Base-by-base conservation (phyloP, 2,888 invertebrate species). In the Heliconius charithonia region DNA sequence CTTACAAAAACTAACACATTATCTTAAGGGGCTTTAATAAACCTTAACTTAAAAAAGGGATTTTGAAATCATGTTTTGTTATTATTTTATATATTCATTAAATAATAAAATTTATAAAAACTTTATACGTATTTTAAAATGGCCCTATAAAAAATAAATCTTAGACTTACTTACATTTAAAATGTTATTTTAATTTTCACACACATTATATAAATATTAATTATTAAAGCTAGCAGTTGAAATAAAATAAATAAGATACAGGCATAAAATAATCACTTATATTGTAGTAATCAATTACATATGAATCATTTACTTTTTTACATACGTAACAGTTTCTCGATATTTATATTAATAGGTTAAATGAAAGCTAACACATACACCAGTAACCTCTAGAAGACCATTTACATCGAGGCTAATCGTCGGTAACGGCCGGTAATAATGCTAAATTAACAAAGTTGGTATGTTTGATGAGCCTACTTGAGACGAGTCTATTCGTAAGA, bases 361-460 rank as follows among this genome's bases (percentile, higher is more conserved):
- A 75, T 65, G 59, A 77, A 63, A 74, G 65, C 29, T 75, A 66
- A 41, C 25, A 27, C 27, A 45, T 45, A 65, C 29, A 27, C 12
- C 51, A n/a, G 72, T 56, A 69, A 25, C 56, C 77, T 74, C 71
- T 51, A 69, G 41, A 74, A 63, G 83, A 84, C 85, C 86, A 87
- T 89, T 89, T 85, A 88, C 84, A 90, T 86, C 83, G 82, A 87
- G 89, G 90, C 86, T 90, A 91, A 91, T 90, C 86, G 87, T 81
- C 80, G 82, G 84, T 84, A 86, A 85, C 85, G 84, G 83, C 84
- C 82, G 78, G 79, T 88, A 89, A 88, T 88, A 85, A 88, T 83
- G 85, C 80, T 83, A 87, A 85, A 85, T 82, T 83, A 75, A 78
- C 73, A 62, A 62, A 32, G 59, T 51, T 51, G 67, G 69, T 77